A percentile compares a stretch with the other conserved stretches of the same genome.
Conservation (phyloP, 2,113 vertebrate species). For the Dendropsophus ebraccatus region DNA sequence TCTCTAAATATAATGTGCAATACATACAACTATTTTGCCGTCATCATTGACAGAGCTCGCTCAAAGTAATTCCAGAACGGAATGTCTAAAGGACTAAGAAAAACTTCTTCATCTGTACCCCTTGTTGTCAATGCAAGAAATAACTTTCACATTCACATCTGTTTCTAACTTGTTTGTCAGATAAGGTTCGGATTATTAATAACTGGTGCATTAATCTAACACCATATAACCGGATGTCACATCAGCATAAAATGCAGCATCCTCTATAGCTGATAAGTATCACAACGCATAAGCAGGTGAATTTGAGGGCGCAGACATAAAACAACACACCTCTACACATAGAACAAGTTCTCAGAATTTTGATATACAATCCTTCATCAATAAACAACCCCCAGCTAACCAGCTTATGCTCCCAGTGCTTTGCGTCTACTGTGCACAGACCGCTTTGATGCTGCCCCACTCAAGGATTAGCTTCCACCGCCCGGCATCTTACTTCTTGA, state of each 20-base stretch:
- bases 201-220: background rate
- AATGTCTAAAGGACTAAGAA: background rate
- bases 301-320: background rate
- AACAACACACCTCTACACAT: background rate
- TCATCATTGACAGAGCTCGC: background rate
- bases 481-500: constrained; percentile 29
- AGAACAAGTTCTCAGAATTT: background rate
- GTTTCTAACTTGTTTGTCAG: background rate
- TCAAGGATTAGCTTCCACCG: constrained; percentile 36
- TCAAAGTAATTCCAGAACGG: background rate
- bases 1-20: no score
- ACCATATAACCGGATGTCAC: background rate
- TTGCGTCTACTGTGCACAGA: background rate
- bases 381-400: background rate
- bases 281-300: background rate
- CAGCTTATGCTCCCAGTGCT: background rate
- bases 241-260: background rate
- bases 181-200: background rate
- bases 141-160: background rate
- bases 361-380: constrained; percentile 1
- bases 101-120: background rate
- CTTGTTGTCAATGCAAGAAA: background rate
- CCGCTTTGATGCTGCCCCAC: constrained; percentile 34
- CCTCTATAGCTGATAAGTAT: background rate
- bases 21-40: no score